Conservation (phyloP, 1,140 invertebrate genomes). For the Aradophagus sp. region DNA sequence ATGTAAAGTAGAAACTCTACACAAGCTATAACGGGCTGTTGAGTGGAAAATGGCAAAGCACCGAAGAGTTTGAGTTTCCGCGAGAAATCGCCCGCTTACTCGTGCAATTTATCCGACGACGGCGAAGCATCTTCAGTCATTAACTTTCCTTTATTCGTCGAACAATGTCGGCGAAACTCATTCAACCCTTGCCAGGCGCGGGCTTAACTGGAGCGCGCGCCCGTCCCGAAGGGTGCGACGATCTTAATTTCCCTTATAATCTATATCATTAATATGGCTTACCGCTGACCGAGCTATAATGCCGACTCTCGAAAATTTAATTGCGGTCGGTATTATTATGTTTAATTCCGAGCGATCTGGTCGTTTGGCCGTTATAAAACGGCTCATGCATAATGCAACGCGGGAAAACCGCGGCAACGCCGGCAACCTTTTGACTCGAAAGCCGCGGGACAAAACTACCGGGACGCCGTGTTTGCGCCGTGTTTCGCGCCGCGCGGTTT, state of each 20-base stretch:
- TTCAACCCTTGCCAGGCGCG: constrained; percentile 65
- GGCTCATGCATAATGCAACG: constrained; percentile 46
- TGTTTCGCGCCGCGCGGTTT: constrained; percentile 24
- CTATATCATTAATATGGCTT: constrained; percentile 72
- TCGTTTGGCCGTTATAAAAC: constrained; percentile 26
- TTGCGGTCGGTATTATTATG: constrained; percentile 36
- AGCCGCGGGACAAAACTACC: too few relatives aligned
- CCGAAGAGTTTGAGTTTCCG: too few relatives aligned
- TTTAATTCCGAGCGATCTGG: constrained; percentile 43
- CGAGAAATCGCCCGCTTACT: constrained; percentile 14
- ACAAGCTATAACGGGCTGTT: too few relatives aligned
- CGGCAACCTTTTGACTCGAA: too few relatives aligned
- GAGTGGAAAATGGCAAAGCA: too few relatives aligned
- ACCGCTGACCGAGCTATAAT: constrained; percentile 59
- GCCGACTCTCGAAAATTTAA: constrained; percentile 51
- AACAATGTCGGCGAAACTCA: constrained; percentile 54
- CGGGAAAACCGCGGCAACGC: too few relatives aligned
- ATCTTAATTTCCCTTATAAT: constrained; percentile 70
- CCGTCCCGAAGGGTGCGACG: constrained; percentile 50
- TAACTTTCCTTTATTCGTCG: constrained; percentile 55
- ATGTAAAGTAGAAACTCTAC: too few relatives aligned
- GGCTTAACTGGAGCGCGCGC: constrained; percentile 54
- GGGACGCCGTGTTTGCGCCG: constrained; percentile 19
- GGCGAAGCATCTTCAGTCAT: constrained; percentile 42
- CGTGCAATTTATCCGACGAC: too few relatives aligned